A percentile compares a stretch with the other conserved stretches of the same genome.
These are phyloP conservation scores for Muricea muricata DNA, from an alignment of 92 coral and sea anemone genomes.

Conservation along the genomic window DNA sequence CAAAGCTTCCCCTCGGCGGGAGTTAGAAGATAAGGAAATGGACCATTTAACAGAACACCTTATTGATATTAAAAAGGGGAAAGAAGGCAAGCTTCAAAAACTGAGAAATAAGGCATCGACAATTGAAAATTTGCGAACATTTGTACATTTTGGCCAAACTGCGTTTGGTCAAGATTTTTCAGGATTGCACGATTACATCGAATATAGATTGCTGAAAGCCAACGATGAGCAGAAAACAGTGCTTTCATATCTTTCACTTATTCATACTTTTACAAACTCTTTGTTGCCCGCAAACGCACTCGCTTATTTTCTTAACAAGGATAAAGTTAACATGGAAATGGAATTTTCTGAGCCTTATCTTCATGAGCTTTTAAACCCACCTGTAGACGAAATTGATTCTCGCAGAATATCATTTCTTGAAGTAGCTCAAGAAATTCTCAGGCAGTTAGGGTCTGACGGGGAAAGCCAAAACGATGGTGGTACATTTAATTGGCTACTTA, in stretches of 20 bases:
- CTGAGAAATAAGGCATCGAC: slow-evolving; percentile 44
- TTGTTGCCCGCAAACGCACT: slow-evolving; percentile 77
- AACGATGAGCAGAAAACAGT: slow-evolving; percentile 65
- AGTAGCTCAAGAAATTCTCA: slow-evolving; percentile 80
- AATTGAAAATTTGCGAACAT: slow-evolving; percentile 54
- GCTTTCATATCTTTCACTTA: slow-evolving; percentile 70
- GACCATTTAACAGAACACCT: slow-evolving; percentile 61
- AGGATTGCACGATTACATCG: slow-evolving; percentile 61
- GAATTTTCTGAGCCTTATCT: slow-evolving; percentile 69
- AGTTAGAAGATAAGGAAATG: slow-evolving; percentile 60
- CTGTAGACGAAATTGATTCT: slow-evolving; percentile 52
- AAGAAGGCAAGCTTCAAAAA: slow-evolving; percentile 31
- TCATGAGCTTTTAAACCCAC: slow-evolving; percentile 76
- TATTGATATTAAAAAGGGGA: slow-evolving; percentile 51
- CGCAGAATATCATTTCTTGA: slow-evolving; percentile 81
- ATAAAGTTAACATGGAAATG: slow-evolving; percentile 63
- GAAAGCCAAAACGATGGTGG: background rate
- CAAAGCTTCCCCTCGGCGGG: slow-evolving; percentile 58
- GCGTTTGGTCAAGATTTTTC: slow-evolving; percentile 71
- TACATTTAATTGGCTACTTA: slow-evolving; percentile 22
- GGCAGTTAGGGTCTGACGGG: slow-evolving; percentile 47
- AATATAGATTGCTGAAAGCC: slow-evolving; percentile 63
- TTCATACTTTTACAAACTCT: slow-evolving; percentile 71
- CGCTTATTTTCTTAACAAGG: slow-evolving; percentile 43
- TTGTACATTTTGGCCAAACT: slow-evolving; percentile 73